Evolutionary conservation across 2,113 vertebrate genomes (phyloP), one percentile per base, ranked within the genome.

Genomic region (Otocyon megalotis): DNA sequence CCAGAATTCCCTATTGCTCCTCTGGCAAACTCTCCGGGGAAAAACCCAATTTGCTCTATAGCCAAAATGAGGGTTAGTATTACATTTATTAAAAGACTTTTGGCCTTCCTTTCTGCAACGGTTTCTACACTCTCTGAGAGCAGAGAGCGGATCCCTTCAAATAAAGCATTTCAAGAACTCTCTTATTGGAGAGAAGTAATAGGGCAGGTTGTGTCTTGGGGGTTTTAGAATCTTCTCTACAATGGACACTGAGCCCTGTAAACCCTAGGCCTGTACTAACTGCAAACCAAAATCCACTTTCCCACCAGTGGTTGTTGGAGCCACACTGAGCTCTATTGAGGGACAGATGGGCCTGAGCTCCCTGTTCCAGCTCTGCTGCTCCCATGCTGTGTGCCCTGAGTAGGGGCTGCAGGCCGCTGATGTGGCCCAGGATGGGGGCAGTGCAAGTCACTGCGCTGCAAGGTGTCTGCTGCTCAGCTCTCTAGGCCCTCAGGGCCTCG

Each of bases 291-390:
- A 85, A 9, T 7, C 83, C 63, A 17, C 10, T 53, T 80, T 94
- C 50, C n/a, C 20, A 14, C 67, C 1, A 1, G 50, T 5, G 19
- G 30, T 13, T 8, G 5, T 30, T 16, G 65, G 76, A 4, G 24
- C 35, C 28, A 5, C n/a, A 8, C n/a, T 1, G 43, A 82, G 8
- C 16, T 19, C 28, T 5, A 2, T 2, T 2, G 16, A 22, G 30
- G 80, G 26, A 4, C 48, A 0, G 26, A 63, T 0, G 26, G 37
- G 11, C 32, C 74, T 32, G 7, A 71, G 71, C 58, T 22, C 20
- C 26, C 0, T 4, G 0, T 19, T 37, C 28, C 24, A 37, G 8
- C 71, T 60, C 17, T 2, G 2, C 4, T 0, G 0, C 24, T 53
- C 22, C 16, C 12, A 17, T 12, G 15, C 62, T 11, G 9, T 30